Conservation (phyloP, 1,140 invertebrate species). For the Drosophila arizonae region DNA sequence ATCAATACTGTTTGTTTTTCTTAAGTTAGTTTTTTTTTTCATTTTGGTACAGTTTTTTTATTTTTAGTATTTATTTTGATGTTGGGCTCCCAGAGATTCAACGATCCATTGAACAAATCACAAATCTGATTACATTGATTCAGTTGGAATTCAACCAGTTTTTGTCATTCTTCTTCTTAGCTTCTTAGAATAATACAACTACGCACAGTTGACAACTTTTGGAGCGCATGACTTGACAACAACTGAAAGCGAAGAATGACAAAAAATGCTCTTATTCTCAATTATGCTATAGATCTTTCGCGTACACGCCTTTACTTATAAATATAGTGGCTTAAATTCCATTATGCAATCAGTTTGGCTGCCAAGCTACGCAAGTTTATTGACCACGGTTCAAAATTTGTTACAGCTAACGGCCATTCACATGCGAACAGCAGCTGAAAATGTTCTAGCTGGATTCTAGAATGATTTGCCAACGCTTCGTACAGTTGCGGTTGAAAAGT, state of each 20-base stretch:
- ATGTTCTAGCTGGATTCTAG: background rate
- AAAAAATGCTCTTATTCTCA: constrained; percentile 80
- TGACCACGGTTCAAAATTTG: constrained; percentile 50
- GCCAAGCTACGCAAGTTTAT: constrained; percentile 77
- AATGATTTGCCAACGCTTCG: constrained; percentile 19
- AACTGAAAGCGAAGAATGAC: constrained; percentile 1
- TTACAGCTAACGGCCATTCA: constrained; percentile 29
- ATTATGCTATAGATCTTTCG: constrained; percentile 75
- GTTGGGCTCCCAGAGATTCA: constrained; percentile 7
- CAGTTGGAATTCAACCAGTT: constrained; percentile 61
- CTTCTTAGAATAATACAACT: constrained; percentile 49
- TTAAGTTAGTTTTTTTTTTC: constrained; percentile 2
- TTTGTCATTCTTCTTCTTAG: constrained; percentile 20
- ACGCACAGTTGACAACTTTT: constrained; percentile 71
- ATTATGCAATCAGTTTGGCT: constrained; percentile 78
- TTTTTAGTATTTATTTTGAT: constrained; percentile 21
- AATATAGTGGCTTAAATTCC: constrained; percentile 65
- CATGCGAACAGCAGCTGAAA: background rate
- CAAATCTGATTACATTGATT: constrained; percentile 79
- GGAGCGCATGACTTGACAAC: constrained; percentile 61
- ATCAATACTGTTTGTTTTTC: constrained; percentile 61
- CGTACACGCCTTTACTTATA: constrained; percentile 11
- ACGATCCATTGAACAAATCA: constrained; percentile 30
- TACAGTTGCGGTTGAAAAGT: constrained; percentile 6
- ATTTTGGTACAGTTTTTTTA: constrained; percentile 34